A percentile compares a stretch with the other conserved stretches of the same genome.
Conservation (phyloP, 2,113 vertebrate species). For the Brachyhypopomus occidentalis region DNA sequence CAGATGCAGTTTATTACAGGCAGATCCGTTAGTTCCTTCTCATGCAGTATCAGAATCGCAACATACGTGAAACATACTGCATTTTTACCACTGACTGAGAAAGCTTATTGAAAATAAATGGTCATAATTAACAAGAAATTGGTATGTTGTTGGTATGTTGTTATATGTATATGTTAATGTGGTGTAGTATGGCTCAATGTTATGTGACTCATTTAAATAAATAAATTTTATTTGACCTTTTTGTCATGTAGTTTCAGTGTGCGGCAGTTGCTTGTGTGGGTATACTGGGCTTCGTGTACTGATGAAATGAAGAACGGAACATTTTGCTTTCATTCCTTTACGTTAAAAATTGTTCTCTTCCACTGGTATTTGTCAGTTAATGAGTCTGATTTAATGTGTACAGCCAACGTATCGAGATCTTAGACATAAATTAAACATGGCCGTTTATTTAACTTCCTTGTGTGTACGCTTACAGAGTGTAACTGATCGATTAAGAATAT, state of each 20-base stretch:
- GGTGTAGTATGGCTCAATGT: not conserved
- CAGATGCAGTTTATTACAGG: not conserved
- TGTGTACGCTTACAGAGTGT: not conserved
- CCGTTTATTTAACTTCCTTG: not conserved
- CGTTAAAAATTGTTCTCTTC: not conserved
- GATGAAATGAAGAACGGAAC: too few relatives aligned
- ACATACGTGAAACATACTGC: not conserved
- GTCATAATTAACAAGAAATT: too few relatives aligned
- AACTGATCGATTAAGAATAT: not conserved
- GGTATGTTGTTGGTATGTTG: too few relatives aligned
- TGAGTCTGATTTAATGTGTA: too few relatives aligned
- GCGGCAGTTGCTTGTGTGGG: not conserved
- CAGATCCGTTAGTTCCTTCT: slow-evolving; percentile 8
- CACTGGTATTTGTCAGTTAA: not conserved
- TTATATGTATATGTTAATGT: too few relatives aligned
- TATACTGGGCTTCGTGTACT: not conserved
- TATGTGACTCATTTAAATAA: not conserved
- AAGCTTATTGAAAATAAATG: too few relatives aligned
- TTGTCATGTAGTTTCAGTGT: not conserved
- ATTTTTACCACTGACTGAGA: not conserved
- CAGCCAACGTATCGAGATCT: too few relatives aligned
- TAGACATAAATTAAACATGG: too few relatives aligned
- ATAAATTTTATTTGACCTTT: not conserved
- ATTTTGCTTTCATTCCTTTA: too few relatives aligned
- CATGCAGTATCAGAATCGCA: not conserved